phyloP scores from a whole-genome alignment of 2,113 vertebrate genomes.

The Varanus salvator region DNA sequence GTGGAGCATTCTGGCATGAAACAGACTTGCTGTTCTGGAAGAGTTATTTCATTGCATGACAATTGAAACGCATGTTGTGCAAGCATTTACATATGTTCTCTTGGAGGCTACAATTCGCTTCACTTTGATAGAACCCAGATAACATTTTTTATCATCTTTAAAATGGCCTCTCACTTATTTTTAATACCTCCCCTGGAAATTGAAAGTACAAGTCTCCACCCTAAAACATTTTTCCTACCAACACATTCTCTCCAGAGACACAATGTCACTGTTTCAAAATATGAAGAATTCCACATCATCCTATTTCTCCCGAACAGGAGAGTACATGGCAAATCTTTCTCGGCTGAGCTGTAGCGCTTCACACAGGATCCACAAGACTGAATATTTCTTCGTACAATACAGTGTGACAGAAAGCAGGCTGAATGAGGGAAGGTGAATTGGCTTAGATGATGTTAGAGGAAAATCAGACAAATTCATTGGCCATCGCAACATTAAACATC shows the following conservation, averaged over 20 bases:
- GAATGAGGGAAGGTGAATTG: background rate
- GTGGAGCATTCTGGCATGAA: conserved; percentile 46
- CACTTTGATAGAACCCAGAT: conserved; percentile 63
- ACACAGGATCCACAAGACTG: background rate
- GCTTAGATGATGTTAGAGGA: background rate
- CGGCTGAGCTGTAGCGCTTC: background rate
- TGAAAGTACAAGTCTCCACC: conserved; percentile 50
- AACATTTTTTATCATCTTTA: conserved; percentile 57
- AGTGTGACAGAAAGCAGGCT: background rate
- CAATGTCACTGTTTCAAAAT: conserved; percentile 16
- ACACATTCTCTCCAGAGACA: conserved; percentile 15
- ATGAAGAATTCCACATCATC: background rate
- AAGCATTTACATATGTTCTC: conserved; percentile 66
- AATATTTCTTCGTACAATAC: background rate
- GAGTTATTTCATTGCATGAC: conserved; percentile 65
- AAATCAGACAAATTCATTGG: background rate
- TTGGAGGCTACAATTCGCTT: conserved; percentile 44
- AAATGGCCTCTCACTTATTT: conserved; percentile 53
- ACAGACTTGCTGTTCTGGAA: conserved; percentile 49
- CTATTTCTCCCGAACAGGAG: background rate
- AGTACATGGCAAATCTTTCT: background rate
- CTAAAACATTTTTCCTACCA: conserved; percentile 36
- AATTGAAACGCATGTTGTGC: conserved; percentile 62
- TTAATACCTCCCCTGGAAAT: conserved; percentile 38
- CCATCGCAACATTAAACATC: background rate